phyloP scores from a whole-genome alignment of 2,888 invertebrate species.

The Augiades crinisus region DNA sequence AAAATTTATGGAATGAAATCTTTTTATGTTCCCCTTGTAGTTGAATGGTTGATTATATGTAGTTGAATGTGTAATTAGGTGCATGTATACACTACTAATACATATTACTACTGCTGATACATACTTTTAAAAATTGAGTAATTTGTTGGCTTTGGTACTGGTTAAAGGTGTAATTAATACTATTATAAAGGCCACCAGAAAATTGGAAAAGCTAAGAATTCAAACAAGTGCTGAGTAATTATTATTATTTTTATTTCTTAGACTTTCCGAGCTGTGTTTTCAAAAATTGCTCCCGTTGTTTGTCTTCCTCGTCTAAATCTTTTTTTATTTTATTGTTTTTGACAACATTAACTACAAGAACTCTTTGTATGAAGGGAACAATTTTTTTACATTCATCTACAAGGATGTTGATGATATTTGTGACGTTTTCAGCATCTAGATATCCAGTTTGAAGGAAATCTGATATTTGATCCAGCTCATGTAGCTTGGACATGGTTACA shows the following conservation, averaged over 20 bases:
- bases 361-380: conserved; percentile 85
- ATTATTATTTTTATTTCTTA: conserved; percentile 61
- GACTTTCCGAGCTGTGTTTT: conserved; percentile 62
- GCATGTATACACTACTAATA: too few species aligned
- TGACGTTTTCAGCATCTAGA: conserved; percentile 81
- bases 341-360: conserved; percentile 81
- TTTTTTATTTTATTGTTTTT: conserved; percentile 50
- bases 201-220: too few species aligned
- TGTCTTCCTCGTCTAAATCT: conserved; percentile 50
- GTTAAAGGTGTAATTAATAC: too few species aligned
- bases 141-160: too few species aligned
- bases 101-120: too few species aligned
- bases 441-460: conserved; percentile 80
- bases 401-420: conserved; percentile 81
- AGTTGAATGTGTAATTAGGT: too few species aligned
- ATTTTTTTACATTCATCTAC: conserved; percentile 83
- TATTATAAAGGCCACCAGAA: too few species aligned
- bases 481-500: conserved; percentile 59
- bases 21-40: too few species aligned
- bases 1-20: too few species aligned
- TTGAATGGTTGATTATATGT: too few species aligned
- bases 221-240: too few species aligned
- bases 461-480: conserved; percentile 61
- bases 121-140: too few species aligned
- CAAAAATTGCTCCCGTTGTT: conserved; percentile 47